Base-by-base conservation (phyloP, 2,113 vertebrate genomes). In the Neogobius melanostomus region DNA sequence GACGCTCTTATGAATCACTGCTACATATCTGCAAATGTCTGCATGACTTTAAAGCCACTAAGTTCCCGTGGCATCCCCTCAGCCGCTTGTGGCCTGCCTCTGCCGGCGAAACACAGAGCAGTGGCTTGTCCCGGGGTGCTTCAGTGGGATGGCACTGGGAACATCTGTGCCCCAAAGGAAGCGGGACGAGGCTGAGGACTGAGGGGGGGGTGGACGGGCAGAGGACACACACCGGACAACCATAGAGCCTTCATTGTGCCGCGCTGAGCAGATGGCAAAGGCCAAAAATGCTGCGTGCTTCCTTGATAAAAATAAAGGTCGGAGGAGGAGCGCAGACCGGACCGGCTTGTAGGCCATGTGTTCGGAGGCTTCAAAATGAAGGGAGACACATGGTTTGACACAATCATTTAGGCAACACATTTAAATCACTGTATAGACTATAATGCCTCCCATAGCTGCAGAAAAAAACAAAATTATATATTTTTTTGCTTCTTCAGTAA, bases 241-340 rank as follows among this genome's bases (percentile, higher is more conserved):
- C 82, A 93, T 92, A 95, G 94, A 93, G 86, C 87, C 90, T 92
- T 93, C 93, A 92, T 95, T 95, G 93, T 95, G 89, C 92, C 92
- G 92, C 89, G 78, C 81, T 80, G 84, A 88, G 90, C 93, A 95
- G 91, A 93, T 95, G 94, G 93, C 91, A 89, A 92, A 91, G 91
- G 85, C 73, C 85, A 90, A 94, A 91, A 92, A 90, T 93, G 90
- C 89, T 88, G 89, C 87, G 44, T 82, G 88, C 90, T 94, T 94
- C 91, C 94, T 93, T 90, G 65, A 72, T 81, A 77, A 82, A 80
- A 68, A 79, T 68, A 60, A 78, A 71, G 50, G 76, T 72, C 63
- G 78, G 11, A 82, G 76, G 75, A 11, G 76, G 72, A 84, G 72
- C 74, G 72, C 65, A 65, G 68, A 77, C 8, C 75, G 73, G 82